These are phyloP conservation scores for Conger conger DNA, from an alignment of 2,113 vertebrate species.

Conservation along the genomic window DNA sequence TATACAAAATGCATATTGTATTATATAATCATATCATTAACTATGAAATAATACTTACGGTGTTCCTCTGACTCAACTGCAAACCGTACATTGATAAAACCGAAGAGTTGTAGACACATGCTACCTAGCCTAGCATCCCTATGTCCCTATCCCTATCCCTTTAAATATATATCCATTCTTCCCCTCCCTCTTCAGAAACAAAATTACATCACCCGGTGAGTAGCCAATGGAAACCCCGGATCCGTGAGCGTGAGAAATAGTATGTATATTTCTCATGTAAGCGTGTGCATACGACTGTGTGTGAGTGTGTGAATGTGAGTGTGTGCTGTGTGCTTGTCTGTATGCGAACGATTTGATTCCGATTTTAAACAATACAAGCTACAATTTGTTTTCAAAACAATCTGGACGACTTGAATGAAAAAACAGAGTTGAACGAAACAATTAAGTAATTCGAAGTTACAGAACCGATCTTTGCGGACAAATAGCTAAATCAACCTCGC, in stretches of 20 bases:
- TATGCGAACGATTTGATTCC: conserved; percentile 2
- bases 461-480: conserved; percentile 18
- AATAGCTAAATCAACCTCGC: conserved; percentile 1
- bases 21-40: not conserved
- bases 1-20: not conserved
- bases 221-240: conserved; percentile 59
- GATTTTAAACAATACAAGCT: conserved; percentile 2
- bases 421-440: not conserved
- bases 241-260: conserved; percentile 42
- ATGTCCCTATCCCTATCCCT: conserved; percentile 57
- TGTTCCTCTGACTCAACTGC: not conserved
- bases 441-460: not conserved
- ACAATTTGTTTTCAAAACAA: not conserved
- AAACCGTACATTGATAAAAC: not conserved
- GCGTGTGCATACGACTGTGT: conserved; percentile 31
- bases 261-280: conserved; percentile 42
- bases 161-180: conserved; percentile 51
- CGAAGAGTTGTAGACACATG: not conserved
- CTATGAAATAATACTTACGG: not conserved
- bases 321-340: conserved; percentile 34
- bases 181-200: conserved; percentile 37
- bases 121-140: conserved; percentile 11
- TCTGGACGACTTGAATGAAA: not conserved
- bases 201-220: conserved; percentile 49
- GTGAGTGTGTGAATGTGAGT: conserved; percentile 32